These are phyloP conservation scores for Amphilophus citrinellus DNA, from an alignment of 2,113 vertebrate species.

Conservation along the genomic window DNA sequence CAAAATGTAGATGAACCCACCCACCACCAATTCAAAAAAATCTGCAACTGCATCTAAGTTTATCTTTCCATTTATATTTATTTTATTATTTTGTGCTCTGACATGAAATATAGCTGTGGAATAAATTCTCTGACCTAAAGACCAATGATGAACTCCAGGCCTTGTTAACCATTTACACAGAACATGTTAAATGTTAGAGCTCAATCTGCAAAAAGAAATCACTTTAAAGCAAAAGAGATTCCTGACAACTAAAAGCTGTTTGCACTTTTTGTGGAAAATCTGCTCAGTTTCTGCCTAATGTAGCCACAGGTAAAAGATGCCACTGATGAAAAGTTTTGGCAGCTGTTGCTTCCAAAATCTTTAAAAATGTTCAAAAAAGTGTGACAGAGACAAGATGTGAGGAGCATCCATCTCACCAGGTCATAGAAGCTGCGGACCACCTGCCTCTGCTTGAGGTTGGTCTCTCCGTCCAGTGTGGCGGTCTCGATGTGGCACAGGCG, in stretches of 20 bases:
- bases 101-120: neutral
- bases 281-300: too few species aligned
- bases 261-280: too few species aligned
- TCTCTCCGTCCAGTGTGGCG: slow-evolving; percentile 97
- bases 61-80: neutral
- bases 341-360: neutral
- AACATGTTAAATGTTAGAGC: neutral
- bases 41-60: too few species aligned
- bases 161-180: neutral
- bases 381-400: neutral
- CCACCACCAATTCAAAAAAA: too few species aligned
- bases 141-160: too few species aligned
- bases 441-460: slow-evolving; percentile 95
- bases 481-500: slow-evolving; percentile 98
- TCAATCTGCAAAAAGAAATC: neutral
- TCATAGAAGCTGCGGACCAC: slow-evolving; percentile 93
- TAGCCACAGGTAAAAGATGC: too few species aligned
- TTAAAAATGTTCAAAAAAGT: neutral
- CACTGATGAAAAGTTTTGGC: neutral
- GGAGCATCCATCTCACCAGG: slow-evolving; percentile 84
- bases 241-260: too few species aligned
- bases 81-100: neutral
- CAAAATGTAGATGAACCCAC: too few species aligned
- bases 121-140: too few species aligned
- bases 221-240: too few species aligned